A percentile compares a stretch with the other conserved stretches of the same genome.
Conservation (phyloP, 2,797 vertebrate genomes). For the Cryptoprocta ferox region DNA sequence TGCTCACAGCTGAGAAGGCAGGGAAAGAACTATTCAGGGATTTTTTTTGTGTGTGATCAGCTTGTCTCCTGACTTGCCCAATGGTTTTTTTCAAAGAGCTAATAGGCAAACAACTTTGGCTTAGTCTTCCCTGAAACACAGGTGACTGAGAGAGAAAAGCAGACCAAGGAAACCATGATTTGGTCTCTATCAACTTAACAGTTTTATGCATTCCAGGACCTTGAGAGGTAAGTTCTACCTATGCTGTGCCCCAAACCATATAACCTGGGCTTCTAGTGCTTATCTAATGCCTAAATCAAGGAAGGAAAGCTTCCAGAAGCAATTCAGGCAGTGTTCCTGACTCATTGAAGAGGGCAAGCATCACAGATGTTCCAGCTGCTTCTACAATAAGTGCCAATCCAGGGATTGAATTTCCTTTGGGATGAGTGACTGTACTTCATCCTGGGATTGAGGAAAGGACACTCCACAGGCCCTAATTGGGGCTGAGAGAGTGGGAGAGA, state of each 20-base stretch:
- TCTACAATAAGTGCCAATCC: background rate
- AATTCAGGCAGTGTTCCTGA: background rate
- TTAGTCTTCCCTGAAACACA: background rate
- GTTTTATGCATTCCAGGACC: background rate
- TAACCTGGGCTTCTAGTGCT: background rate
- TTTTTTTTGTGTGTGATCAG: background rate
- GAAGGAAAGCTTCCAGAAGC: slow-evolving; percentile 14
- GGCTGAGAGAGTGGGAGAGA: background rate
- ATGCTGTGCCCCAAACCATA: background rate
- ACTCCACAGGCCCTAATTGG: background rate
- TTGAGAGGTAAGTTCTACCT: background rate
- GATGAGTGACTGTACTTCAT: background rate
- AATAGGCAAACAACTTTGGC: background rate
- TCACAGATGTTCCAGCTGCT: slow-evolving; percentile 45
- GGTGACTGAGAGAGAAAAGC: background rate
- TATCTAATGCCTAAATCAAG: background rate
- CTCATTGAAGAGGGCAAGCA: background rate
- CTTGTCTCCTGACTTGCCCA: background rate
- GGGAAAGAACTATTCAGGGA: background rate
- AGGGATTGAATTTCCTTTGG: background rate
- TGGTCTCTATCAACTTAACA: background rate
- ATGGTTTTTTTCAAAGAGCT: background rate
- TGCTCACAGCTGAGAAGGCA: background rate
- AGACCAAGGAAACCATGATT: background rate
- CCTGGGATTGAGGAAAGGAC: background rate